phyloP scores from a whole-genome alignment of 2,797 vertebrate species.

The Carduelis carduelis region DNA sequence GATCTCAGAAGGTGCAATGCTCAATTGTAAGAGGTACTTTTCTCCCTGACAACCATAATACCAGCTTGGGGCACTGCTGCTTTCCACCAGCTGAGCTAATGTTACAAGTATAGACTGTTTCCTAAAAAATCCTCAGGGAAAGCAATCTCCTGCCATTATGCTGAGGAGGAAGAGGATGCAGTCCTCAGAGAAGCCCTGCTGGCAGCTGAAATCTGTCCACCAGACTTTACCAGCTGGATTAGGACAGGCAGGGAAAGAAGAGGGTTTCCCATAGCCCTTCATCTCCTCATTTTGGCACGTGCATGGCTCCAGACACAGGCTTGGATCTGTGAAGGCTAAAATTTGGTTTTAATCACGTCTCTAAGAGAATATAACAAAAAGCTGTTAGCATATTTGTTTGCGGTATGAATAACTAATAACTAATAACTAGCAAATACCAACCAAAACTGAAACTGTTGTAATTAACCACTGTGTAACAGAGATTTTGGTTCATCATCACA shows the following conservation, averaged over 20 bases:
- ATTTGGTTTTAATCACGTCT: background rate
- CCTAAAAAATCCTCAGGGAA: background rate
- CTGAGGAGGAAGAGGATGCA: background rate
- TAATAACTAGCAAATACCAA: background rate
- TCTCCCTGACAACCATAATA: background rate
- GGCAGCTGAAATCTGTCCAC: background rate
- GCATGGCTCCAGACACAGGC: background rate
- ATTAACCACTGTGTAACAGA: background rate
- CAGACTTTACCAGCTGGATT: background rate
- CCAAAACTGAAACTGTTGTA: background rate
- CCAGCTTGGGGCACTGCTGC: background rate
- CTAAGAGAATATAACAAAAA: background rate
- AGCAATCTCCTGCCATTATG: background rate
- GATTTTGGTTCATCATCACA: background rate
- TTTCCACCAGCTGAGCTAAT: background rate
- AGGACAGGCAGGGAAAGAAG: background rate
- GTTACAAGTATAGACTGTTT: background rate
- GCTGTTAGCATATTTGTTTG: background rate
- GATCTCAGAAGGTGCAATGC: background rate
- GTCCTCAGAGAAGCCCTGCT: background rate
- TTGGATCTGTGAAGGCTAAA: background rate
- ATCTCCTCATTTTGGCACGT: rapidly evolving
- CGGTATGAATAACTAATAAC: background rate
- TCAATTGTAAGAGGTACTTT: background rate
- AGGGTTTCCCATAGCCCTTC: background rate